Base-by-base conservation (phyloP, 2,888 invertebrate species). In the Onthophagus sagittarius region DNA sequence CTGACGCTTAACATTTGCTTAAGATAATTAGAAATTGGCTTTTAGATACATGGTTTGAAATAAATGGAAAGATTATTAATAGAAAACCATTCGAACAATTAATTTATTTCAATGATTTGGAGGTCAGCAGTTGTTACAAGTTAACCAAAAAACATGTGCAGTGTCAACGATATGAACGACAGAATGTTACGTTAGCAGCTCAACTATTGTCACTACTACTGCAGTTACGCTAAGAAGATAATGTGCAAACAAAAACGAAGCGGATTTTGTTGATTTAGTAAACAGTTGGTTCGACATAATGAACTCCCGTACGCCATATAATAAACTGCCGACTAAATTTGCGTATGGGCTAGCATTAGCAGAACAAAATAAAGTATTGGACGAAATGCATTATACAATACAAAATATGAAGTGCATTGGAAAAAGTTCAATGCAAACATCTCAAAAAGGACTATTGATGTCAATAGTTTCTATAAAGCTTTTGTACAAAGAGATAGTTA, bases 231-330 rank as follows among this genome's bases (percentile, higher is more conserved):
- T 73, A 32, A 62, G 23, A 32, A 62, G 62, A 5, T 71, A 71
- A 14, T 71, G 11, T 32, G 9, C 0, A 71, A 71, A 75, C 3
- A 39, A 7, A 63, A 63, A 73, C 15, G 75, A 75, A n/a, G 79
- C 77, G 7, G 74, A 79, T 33, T 81, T 81, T 74, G 74, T 79
- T 23, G 75, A 78, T 62, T 7, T 75, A 33, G 74, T 80, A 0
- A 80, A 79, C 72, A 69, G 64, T n/a, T 81, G 81, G 81, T 80
- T 80, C 74, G 79, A 80, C 72, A 53, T 81, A 0, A 74, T 79
- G 72, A 79, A 81, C 73, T 76, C 75, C 0, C 78, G 76, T 23
- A 72, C 72, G 33, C 70, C 75, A 62, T 31, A 53, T 32, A 65
- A 72, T 39, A 33, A 71, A 6, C 62, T 78, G 5, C 69, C 72